Evolutionary conservation across 2,113 vertebrate species (phyloP), one percentile per base, ranked within the genome.

Genomic region (Pteruthius melanotis): DNA sequence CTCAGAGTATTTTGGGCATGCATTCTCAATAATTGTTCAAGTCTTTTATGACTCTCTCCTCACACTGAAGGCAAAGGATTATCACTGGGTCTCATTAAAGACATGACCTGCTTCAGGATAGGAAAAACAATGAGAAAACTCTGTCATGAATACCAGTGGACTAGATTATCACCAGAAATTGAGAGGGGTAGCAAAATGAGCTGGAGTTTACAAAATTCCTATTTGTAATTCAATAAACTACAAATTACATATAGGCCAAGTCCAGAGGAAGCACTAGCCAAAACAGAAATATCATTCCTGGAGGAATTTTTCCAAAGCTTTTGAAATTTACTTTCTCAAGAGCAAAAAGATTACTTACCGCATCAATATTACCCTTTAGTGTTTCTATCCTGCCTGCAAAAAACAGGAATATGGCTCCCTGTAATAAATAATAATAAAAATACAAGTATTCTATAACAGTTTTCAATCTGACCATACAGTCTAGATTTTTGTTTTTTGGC

Each of bases 391-490:
- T 98, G 81, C 99, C 99, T 57, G 99, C 99, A 70, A 99, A 99
- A 97, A 99, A 99, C 96, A 99, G 98, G 98, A 99, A 99, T 98
- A 99, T 99, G 94, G 99, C 99, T 28, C 99, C 99, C 99, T 99
- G 96, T 83, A 96, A 96, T 96, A 88, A 97, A 69, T 92, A 93
- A 93, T 88, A 96, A 87, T 82, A 91, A 95, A 95, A 96, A 97
- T 45, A 95, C 61, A 95, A 91, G 90, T 79, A 87, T 95, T 95
- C 92, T 79, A 15, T 93, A 93, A 95, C 72, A 95, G 89, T 86
- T 95, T 94, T 93, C 71, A 91, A 95, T 54, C 47, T 93, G 80
- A 74, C 71, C 56, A 78, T 30, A 72, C 49, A 89, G 13, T 77
- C 65, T 85, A 87, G 47, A 78, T 80, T 56, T 91, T 72, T 60